These are phyloP conservation scores for Toxotes chatareus DNA, from an alignment of 2,113 vertebrate species.

Conservation along the genomic window DNA sequence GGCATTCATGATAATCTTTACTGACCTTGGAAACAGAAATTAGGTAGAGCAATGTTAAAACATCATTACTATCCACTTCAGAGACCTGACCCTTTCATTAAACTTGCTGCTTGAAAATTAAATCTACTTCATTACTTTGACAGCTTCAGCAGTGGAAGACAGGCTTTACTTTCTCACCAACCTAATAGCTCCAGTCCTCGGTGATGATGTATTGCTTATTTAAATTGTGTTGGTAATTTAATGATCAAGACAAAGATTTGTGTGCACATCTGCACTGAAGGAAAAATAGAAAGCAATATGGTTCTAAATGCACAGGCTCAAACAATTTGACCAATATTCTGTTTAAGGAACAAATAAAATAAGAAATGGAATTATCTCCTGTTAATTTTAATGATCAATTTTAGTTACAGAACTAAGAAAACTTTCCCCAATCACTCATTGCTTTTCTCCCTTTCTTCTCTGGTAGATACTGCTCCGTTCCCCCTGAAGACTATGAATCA, in stretches of 20 bases:
- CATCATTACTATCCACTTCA: constrained; percentile 54
- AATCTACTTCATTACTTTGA: constrained; percentile 48
- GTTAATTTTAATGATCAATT: neutral
- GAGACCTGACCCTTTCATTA: constrained; percentile 48
- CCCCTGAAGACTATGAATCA: constrained; percentile 67
- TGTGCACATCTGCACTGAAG: neutral
- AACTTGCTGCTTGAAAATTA: constrained; percentile 35
- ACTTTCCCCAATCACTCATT: neutral
- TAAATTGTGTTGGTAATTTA: neutral
- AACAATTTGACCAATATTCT: neutral
- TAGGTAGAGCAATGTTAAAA: constrained; percentile 21
- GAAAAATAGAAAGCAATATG: neutral
- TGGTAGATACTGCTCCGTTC: constrained; percentile 81
- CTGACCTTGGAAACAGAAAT: constrained; percentile 54
- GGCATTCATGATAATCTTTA: constrained; percentile 1
- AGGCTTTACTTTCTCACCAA: neutral
- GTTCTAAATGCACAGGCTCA: neutral
- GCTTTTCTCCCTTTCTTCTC: constrained; percentile 6
- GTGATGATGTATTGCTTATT: constrained; percentile 3
- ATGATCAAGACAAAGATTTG: neutral
- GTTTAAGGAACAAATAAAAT: neutral
- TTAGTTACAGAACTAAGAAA: neutral
- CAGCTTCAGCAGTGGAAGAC: constrained; percentile 12
- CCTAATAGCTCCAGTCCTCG: neutral
- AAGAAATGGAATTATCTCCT: neutral